phyloP scores from a whole-genome alignment of 2,113 vertebrate genomes.

The Callipepla californica region DNA sequence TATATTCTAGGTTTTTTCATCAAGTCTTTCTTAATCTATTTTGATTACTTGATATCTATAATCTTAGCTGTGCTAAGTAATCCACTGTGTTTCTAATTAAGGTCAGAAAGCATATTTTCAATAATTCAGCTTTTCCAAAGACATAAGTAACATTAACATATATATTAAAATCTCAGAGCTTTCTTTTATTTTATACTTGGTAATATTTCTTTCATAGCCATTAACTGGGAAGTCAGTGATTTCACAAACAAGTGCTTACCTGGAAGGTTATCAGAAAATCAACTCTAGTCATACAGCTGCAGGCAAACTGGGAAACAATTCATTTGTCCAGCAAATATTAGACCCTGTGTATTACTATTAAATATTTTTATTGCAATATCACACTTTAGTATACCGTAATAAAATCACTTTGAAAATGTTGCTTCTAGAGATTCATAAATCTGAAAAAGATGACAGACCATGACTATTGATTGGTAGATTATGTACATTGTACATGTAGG shows the following conservation, averaged over 20 bases:
- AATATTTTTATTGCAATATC: background rate
- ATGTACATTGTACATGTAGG: background rate
- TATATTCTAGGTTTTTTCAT: background rate
- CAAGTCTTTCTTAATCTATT: background rate
- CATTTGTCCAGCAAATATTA: background rate
- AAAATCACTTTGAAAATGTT: background rate
- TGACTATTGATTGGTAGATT: background rate
- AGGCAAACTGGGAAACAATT: background rate
- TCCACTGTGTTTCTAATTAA: background rate
- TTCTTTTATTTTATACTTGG: background rate
- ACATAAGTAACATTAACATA: background rate
- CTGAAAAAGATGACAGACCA: background rate
- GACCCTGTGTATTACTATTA: rapidly evolving
- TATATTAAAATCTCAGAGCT: background rate
- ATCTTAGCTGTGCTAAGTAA: background rate
- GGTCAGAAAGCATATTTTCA: background rate
- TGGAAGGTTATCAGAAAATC: background rate
- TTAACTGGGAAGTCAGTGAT: background rate
- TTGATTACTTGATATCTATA: background rate
- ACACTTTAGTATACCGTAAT: background rate
- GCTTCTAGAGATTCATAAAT: background rate
- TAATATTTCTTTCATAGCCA: background rate
- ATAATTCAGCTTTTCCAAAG: background rate
- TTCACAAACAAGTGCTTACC: background rate
- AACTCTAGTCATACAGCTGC: background rate